Base-by-base conservation (phyloP, 2,113 vertebrate species). In the Setophaga coronata region DNA sequence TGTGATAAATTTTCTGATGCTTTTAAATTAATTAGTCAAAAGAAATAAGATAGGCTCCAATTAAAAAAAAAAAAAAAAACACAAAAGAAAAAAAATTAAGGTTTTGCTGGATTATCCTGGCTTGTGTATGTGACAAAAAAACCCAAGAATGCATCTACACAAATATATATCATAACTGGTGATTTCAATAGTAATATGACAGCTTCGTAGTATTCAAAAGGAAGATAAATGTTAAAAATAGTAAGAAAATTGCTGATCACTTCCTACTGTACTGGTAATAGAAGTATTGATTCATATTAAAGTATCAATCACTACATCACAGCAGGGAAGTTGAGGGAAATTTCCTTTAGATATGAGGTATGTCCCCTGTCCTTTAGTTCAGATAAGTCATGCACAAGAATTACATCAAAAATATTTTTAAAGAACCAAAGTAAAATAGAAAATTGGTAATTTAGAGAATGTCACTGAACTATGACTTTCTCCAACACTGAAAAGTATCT, bases 21-120 rank as follows among this genome's bases (percentile, higher is more conserved):
- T 66, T 89, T 95, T 85, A 89, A 93, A 82, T 83, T 48, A 93
- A 18, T 45, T 78, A 80, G 31, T 43, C 40, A 94, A 86, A 80
- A 78, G 23, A 82, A 71, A 31, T 28, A 57, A 56, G 40, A 50
- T 7, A 5, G 29, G 3, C 17, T 54, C 14, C 29, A 84, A 31
- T 62, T 33, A 21, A 12, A 20, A 38, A 47, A 29, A 47, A 29
- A 21, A 21, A n/a, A 43, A 42, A 43, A 12, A 42, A 38, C 9
- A 45, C 10, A 45, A 20, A 10, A 20, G 4, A 6, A 18, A 36
- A 10, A 31, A 21, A n/a, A 47, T 21, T 13, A 14, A 9, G 12
- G 64, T 18, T 84, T 60, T 25, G 12, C 5, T 60, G 7, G 3
- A 51, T 82, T 84, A 47, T 56, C 25, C 29, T 48, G 43, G 4